Conservation (phyloP, 2,113 vertebrate genomes). For the Podiceps cristatus region DNA sequence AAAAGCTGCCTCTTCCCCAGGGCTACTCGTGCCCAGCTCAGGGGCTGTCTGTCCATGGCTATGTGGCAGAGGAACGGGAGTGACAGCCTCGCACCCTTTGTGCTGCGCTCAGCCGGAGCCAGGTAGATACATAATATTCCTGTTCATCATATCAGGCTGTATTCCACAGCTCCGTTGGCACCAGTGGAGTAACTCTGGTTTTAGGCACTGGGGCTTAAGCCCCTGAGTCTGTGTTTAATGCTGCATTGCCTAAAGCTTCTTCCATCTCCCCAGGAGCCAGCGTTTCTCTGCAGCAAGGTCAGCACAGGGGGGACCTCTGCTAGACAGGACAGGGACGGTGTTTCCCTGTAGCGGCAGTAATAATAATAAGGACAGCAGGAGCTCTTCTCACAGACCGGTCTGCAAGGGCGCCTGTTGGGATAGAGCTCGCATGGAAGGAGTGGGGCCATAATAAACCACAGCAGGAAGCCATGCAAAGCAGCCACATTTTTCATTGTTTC, state of each 20-base stretch:
- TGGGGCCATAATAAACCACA: neutral
- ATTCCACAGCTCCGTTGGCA: neutral
- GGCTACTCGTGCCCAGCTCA: neutral
- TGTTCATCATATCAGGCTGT: neutral
- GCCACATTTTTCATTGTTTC: constrained; percentile 4
- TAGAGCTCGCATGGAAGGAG: neutral
- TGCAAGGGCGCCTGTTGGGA: neutral
- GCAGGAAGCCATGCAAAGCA: neutral
- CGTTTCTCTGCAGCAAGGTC: neutral
- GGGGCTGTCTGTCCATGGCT: neutral
- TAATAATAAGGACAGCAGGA: neutral
- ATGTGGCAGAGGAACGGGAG: neutral
- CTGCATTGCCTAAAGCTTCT: neutral
- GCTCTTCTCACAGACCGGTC: fast-evolving
- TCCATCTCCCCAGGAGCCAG: neutral
- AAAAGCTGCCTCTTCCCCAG: neutral
- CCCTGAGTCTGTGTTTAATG: neutral
- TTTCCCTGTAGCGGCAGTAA: neutral
- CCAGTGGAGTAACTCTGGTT: neutral
- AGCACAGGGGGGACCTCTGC: neutral
- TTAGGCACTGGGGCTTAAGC: neutral
- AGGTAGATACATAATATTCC: neutral
- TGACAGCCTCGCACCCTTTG: neutral
- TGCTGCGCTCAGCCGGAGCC: fast-evolving
- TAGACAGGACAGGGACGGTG: neutral